Evolutionary conservation across 1,140 invertebrate species (phyloP).

Genomic region (Cydia pomonella): DNA sequence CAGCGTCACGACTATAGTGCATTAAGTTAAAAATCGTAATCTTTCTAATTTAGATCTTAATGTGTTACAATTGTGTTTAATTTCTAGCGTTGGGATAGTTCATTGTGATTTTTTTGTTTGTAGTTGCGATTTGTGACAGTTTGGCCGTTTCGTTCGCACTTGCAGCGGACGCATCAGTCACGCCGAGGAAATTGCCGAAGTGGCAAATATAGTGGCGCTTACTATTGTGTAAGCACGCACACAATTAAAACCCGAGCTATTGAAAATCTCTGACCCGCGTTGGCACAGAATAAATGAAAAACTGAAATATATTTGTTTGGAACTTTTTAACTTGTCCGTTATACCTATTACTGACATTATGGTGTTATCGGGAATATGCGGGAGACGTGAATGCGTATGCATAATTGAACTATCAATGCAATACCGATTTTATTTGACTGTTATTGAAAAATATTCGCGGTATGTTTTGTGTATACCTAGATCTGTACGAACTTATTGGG

Average conservation of each 20-base stretch:
- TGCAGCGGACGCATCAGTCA: constrained; percentile 18
- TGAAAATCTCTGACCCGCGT: background rate
- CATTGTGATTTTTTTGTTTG: background rate
- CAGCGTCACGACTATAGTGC: background rate
- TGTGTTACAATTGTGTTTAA: background rate
- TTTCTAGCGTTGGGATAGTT: background rate
- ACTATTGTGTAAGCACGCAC: constrained; percentile 27
- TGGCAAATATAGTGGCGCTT: constrained; percentile 22
- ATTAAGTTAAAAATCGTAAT: background rate
- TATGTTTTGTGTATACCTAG: background rate
- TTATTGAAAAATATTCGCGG: background rate
- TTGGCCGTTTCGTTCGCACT: background rate
- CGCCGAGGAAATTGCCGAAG: background rate
- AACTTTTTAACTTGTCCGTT: background rate
- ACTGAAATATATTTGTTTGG: background rate
- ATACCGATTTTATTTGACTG: background rate
- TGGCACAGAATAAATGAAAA: background rate
- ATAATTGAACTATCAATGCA: background rate
- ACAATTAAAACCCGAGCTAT: background rate
- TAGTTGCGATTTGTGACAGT: background rate
- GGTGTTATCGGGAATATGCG: background rate
- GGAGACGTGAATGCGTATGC: background rate
- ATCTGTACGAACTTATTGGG: background rate
- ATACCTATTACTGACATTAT: background rate
- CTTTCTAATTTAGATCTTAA: background rate